Conservation (phyloP, 2,113 vertebrate genomes). For the Coryphaenoides rupestris region DNA sequence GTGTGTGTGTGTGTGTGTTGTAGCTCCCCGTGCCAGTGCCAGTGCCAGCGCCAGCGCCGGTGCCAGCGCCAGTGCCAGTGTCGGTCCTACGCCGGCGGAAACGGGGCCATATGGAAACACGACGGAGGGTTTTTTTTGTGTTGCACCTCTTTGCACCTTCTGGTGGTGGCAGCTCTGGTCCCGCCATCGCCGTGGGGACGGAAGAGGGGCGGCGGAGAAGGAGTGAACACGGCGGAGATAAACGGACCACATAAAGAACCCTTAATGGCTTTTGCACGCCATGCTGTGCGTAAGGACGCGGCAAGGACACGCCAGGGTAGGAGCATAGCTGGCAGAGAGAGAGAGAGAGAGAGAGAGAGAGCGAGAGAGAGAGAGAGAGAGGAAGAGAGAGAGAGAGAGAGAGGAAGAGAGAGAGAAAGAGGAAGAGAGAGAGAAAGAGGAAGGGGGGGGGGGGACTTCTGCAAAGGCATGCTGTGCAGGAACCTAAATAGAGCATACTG, state of each 20-base stretch:
- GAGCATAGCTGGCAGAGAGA: neutral
- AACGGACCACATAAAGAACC: slow-evolving; percentile 30
- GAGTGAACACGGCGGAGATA: slow-evolving; percentile 12
- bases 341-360: too few relatives aligned
- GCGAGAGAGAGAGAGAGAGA: too few relatives aligned
- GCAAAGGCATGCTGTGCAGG: too few relatives aligned
- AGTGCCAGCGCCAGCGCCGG: neutral
- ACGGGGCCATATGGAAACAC: slow-evolving; percentile 43
- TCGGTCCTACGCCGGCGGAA: slow-evolving; percentile 12
- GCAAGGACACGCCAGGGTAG: slow-evolving; percentile 40
- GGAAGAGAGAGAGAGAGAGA: too few relatives aligned
- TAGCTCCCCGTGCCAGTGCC: too few relatives aligned
- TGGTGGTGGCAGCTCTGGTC: slow-evolving; percentile 42
- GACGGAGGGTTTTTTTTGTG: slow-evolving; percentile 62
- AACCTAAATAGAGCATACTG: too few relatives aligned
- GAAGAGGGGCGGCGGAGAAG: slow-evolving; percentile 24
- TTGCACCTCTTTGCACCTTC: slow-evolving; percentile 60
- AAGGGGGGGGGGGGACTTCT: too few relatives aligned
- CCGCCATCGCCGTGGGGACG: slow-evolving; percentile 41
- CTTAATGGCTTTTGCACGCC: slow-evolving; percentile 47
- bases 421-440: too few relatives aligned
- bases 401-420: too few relatives aligned
- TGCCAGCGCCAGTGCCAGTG: neutral
- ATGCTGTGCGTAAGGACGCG: slow-evolving; percentile 46
- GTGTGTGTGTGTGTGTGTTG: slow-evolving; percentile 8